These are phyloP conservation scores for Tiaroga cobitis DNA, from an alignment of 2,797 vertebrate genomes.

Conservation along the genomic window DNA sequence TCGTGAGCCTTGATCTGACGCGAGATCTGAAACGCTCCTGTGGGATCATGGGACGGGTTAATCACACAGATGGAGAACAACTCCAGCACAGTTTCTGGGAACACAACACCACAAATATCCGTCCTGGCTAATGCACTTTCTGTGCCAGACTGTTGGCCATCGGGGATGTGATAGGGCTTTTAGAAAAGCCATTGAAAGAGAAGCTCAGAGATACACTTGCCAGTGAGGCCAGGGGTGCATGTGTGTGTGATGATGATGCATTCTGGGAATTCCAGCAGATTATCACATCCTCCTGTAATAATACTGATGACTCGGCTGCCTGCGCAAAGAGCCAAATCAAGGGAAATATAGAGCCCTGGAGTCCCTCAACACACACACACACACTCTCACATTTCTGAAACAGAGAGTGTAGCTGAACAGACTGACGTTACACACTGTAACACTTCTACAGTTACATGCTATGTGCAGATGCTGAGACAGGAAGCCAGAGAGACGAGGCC, in stretches of 20 bases:
- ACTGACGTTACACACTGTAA: neutral
- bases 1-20: constrained; percentile 94
- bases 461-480: constrained; percentile 17
- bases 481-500: constrained; percentile 29
- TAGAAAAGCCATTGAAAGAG: constrained; percentile 15
- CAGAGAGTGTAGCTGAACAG: neutral
- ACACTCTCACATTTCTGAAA: neutral
- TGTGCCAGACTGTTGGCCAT: constrained; percentile 50
- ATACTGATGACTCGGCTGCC: constrained; percentile 33
- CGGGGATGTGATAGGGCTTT: constrained; percentile 5
- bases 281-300: constrained; percentile 49
- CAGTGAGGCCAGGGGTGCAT: constrained; percentile 33
- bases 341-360: constrained; percentile 23
- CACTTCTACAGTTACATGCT: constrained; percentile 20
- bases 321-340: constrained; percentile 7
- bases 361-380: neutral
- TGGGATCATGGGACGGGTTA: neutral
- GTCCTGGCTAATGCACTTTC: constrained; percentile 57
- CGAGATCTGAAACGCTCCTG: constrained; percentile 90
- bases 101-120: constrained; percentile 63
- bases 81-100: constrained; percentile 59
- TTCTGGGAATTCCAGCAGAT: constrained; percentile 51
- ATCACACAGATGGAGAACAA: constrained; percentile 31
- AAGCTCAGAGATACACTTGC: constrained; percentile 8
- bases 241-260: constrained; percentile 26